Evolutionary conservation across 2,113 vertebrate genomes (phyloP), one percentile per base, ranked within the genome.

Genomic region (Paratilapia polleni): DNA sequence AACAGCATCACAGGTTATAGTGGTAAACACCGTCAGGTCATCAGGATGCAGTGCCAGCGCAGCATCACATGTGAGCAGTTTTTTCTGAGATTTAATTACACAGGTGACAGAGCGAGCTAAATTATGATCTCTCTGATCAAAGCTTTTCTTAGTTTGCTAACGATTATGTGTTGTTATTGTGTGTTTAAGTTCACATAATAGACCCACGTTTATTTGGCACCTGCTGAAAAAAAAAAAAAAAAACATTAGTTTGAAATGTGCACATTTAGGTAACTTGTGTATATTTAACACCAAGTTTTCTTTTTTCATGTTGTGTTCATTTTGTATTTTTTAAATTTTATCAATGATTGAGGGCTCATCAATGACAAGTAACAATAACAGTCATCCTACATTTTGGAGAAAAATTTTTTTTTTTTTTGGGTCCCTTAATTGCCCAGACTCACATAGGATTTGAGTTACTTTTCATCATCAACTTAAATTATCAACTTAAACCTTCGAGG

Each of bases 61-160:
- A 38, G 54, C 43, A 43, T 87, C 94, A 91, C 91, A 88, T 68
- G 77, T 89, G 92, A 92, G 90, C 87, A 85, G 82, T 38, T 68
- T 64, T 83, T 31, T 36, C 7, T 60, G 77, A 83, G 47, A 81
- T 6, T 63, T 63, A 64, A 80, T 88, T 78, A 77, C 5, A 59
- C 41, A 0, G 47, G n/a, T 49, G 38, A n/a, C 38, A 87, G 34
- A 60, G 9, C 47, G n/a, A 36, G 36, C 7, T n/a, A 13, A 82
- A 80, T 38, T 59, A 54, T 58, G 41, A 74, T n/a, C 17, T 52
- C 12, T 36, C 4, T 2, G 28, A 36, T 36, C 22, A 52, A 75
- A 38, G 22, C 2, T 14, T n/a, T n/a, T 47, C 43, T 47, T 15
- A 47, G 14, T 47, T 47, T 47, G 4, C 4, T 47, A 47, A 47